Conservation (phyloP, 2,888 invertebrate genomes). For the Aspidiotus rigidus region DNA sequence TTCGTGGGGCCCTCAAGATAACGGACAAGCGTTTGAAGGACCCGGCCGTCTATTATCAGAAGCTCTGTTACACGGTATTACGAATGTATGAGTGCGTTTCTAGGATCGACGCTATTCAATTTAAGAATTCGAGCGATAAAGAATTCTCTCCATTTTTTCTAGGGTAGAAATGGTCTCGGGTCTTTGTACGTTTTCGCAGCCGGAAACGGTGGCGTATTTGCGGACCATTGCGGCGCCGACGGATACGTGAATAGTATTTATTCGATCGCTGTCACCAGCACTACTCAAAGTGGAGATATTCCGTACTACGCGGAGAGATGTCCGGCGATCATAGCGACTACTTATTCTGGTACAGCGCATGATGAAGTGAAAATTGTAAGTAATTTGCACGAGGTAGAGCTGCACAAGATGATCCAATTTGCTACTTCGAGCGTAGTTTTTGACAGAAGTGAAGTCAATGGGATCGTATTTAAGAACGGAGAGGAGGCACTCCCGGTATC, state of each 20-base stretch:
- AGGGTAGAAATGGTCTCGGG: conserved; percentile 67
- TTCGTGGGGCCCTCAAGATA: conserved; percentile 89
- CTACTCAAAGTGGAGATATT: conserved; percentile 67
- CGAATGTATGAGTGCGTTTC: conserved; percentile 48
- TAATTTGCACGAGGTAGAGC: conserved; percentile 32
- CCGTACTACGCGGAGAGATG: conserved; percentile 91
- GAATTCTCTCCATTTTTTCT: background rate
- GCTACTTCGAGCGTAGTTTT: no score
- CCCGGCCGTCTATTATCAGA: conserved; percentile 69
- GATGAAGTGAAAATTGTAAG: conserved; percentile 80
- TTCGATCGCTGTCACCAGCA: conserved; percentile 79
- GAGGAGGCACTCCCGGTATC: no score
- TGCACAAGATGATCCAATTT: no score
- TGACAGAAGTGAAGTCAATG: no score
- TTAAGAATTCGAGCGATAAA: no score
- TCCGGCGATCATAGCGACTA: conserved; percentile 75
- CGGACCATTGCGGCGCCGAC: conserved; percentile 86
- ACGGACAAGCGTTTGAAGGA: conserved; percentile 79
- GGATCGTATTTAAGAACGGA: no score
- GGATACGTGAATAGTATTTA: conserved; percentile 77
- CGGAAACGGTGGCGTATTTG: conserved; percentile 75
- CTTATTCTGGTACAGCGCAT: conserved; percentile 79
- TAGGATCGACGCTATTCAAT: no score
- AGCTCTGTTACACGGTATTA: conserved; percentile 66
- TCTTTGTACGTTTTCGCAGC: conserved; percentile 86